Percentiles rank a stretch among this genome's conserved stretches.
phyloP scores from a whole-genome alignment of 1,140 invertebrate genomes.

The Ceratina japonica region DNA sequence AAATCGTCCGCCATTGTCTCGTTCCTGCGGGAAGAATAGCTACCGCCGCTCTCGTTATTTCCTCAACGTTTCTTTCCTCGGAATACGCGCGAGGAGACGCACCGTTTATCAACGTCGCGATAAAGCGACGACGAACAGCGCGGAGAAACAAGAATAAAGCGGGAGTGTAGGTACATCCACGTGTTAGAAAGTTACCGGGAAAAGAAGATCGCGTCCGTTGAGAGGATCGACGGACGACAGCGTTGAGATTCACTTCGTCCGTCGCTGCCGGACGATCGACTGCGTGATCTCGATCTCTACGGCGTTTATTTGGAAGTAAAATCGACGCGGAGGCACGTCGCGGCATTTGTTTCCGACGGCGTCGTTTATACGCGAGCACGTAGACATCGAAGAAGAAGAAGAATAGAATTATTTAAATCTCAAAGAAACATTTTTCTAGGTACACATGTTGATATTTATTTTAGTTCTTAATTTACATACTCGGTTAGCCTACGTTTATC shows the following conservation, averaged over 20 bases:
- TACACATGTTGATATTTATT: slow-evolving; percentile 4
- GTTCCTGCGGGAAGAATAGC: neutral
- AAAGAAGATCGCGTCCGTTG: neutral
- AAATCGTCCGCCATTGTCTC: slow-evolving; percentile 33
- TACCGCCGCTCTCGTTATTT: neutral
- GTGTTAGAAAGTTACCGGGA: slow-evolving; percentile 1
- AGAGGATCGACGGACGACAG: neutral
- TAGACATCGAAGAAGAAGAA: neutral
- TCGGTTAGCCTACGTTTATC: neutral
- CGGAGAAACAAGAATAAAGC: no score
- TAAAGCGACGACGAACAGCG: neutral
- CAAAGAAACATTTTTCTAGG: neutral
- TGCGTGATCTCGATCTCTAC: slow-evolving; percentile 28
- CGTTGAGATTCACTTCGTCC: slow-evolving; percentile 29
- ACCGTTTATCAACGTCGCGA: slow-evolving; percentile 18
- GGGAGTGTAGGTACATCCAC: neutral
- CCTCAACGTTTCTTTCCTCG: neutral
- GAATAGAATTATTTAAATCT: neutral
- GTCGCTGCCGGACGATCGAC: slow-evolving; percentile 32
- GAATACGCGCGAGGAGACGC: neutral
- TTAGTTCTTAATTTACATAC: slow-evolving; percentile 21
- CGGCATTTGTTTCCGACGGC: slow-evolving; percentile 17
- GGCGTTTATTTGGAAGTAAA: slow-evolving; percentile 34
- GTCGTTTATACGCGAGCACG: neutral
- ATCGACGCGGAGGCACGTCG: neutral